phyloP scores from a whole-genome alignment of 2,888 invertebrate genomes.

The Chymomyza fuscimana region DNA sequence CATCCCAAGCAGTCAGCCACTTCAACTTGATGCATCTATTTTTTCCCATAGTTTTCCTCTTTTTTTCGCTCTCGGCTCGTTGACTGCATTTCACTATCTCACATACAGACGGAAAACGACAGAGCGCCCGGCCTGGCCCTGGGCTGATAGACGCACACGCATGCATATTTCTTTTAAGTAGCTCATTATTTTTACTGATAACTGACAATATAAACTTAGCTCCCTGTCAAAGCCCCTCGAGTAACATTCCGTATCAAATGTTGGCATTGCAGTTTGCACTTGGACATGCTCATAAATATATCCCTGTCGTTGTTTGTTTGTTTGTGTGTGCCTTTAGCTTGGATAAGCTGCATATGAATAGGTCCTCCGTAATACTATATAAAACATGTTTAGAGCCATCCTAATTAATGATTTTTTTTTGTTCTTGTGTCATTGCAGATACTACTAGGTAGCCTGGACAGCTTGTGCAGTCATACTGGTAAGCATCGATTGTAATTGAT shows the following conservation, averaged over 20 bases:
- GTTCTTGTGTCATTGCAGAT: too few relatives aligned
- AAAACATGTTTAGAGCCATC: too few relatives aligned
- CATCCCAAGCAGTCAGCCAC: background rate
- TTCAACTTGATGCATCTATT: constrained; percentile 29
- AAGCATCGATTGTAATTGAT: too few relatives aligned
- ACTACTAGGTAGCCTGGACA: too few relatives aligned
- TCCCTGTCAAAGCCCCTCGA: background rate
- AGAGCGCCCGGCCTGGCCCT: background rate
- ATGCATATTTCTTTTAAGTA: constrained; percentile 55
- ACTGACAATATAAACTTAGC: constrained; percentile 31
- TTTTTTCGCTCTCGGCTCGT: constrained; percentile 15
- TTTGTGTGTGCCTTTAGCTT: too few relatives aligned
- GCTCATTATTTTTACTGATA: constrained; percentile 58
- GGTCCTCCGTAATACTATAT: too few relatives aligned
- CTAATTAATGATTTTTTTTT: too few relatives aligned
- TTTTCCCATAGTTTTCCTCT: background rate
- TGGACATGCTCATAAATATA: background rate
- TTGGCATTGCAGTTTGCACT: background rate
- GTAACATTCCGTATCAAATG: background rate
- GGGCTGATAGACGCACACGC: background rate
- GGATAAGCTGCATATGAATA: too few relatives aligned
- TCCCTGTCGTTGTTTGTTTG: background rate
- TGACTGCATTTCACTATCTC: constrained; percentile 24
- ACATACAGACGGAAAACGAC: background rate
- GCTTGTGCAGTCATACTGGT: too few relatives aligned